Evolutionary conservation across 2,888 invertebrate species (phyloP).

Genomic region (Nasonovia ribisnigri): DNA sequence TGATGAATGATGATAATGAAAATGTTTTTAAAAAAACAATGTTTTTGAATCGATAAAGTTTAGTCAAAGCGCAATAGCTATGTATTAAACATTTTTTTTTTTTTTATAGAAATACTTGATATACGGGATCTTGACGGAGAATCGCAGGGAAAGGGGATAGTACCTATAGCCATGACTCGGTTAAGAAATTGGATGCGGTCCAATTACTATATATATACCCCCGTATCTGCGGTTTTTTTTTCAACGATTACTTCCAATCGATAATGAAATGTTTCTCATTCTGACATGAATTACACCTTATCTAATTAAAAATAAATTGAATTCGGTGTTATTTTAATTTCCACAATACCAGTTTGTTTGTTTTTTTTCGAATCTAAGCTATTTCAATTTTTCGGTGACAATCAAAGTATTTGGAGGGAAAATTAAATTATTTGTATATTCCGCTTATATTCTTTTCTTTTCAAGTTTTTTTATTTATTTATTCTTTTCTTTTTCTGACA

Average conservation of each 20-base stretch:
- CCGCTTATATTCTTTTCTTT: background rate
- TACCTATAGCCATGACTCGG: background rate
- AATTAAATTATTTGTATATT: background rate
- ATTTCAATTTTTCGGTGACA: background rate
- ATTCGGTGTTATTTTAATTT: background rate
- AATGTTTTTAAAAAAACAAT: background rate
- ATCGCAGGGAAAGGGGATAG: background rate
- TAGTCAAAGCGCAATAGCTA: background rate
- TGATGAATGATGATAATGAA: background rate
- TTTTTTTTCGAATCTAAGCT: background rate
- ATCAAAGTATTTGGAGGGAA: background rate
- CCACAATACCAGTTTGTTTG: background rate
- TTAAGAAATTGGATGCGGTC: slow-evolving; percentile 43
- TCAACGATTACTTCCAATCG: slow-evolving; percentile 25
- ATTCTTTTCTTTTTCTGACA: background rate
- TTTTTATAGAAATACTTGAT: background rate
- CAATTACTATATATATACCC: slow-evolving; percentile 36
- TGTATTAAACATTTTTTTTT: background rate
- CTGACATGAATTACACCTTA: slow-evolving; percentile 17
- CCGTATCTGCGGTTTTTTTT: background rate
- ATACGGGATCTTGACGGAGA: background rate
- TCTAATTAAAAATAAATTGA: slow-evolving; percentile 47
- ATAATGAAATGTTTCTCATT: slow-evolving; percentile 16
- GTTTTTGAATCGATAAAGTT: background rate
- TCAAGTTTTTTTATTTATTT: background rate